Evolutionary conservation across 2,797 vertebrate species (phyloP), one percentile per base, ranked within the genome.

Genomic region (Tympanoctomys barrerae): DNA sequence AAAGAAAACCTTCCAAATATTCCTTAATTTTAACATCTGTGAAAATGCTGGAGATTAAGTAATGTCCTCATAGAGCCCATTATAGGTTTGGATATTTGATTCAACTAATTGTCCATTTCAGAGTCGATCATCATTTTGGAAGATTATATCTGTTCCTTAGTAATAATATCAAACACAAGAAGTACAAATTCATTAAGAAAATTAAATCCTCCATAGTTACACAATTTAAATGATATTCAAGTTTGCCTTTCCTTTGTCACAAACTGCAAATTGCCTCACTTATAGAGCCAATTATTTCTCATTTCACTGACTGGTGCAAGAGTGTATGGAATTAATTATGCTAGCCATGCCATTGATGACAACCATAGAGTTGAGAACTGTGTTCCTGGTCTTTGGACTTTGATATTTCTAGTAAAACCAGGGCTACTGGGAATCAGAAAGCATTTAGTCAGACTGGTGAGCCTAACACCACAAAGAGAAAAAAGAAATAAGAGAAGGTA

Each of bases 41-140:
- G 46, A 66, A 61, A 86, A 94, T 81, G 73, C 68, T 70, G 95
- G 87, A 91, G 26, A 94, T 92, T 82, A 82, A 87, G 49, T 24
- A 73, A 66, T n/a, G 28, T 64, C 28, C 59, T 90, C 57, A 77
- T 82, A 28, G 61, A 90, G 95, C 95, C 85, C 87, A 87, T 96
- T 98, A 92, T 13, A 81, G 64, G 87, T 94, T 81, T 93, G 49
- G 42, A 85, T 94, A 81, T 96, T 89, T 97, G 90, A 96, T 52
- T 94, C 49, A 89, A 92, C 95, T 97, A 96, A 97, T 96, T 97
- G 71, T 92, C 86, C 83, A 87, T 92, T 96, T 95, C 85, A 89
- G 49, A 96, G 36, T 39, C 70, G 64, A 96, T 95, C 73, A 94
- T 95, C 70, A 94, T 90, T 97, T 94, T 89, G 57, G 82, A 95